Base-by-base conservation (phyloP, 2,113 vertebrate genomes). In the Nerophis ophidion region DNA sequence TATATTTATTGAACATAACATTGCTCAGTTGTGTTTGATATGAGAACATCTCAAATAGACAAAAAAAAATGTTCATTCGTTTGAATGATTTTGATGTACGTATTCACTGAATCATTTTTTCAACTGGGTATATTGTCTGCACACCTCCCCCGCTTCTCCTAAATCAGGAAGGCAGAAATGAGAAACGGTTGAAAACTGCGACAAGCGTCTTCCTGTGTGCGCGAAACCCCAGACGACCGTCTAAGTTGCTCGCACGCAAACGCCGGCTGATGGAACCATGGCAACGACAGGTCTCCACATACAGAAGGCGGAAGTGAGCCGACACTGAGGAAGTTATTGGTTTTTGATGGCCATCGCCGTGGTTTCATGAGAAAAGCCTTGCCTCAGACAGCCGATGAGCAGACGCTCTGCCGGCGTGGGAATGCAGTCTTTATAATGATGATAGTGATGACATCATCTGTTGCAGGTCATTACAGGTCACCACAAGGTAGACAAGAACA, bases 251-350 rank as follows among this genome's bases (percentile, higher is more conserved):
- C 84, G 90, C 92, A 92, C 92, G 92, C 92, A 89, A 91, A 85
- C 54, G 70, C 76, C 12, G 46, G 64, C 69, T 51, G 61, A 44
- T 26, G 80, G 82, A 83, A 62, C 85, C 72, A 69, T 89, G 66
- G 56, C 79, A 76, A 80, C 72, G 57, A 81, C 81, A 88, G 81
- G 84, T 81, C 79, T 73, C 68, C 88, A 81, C 57, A 83, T 69
- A 45, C 82, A 81, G 78, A 94, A 94, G 89, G 84, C 91, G 87
- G 94, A 93, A 95, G 93, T 88, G 83, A 84, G 84, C 60, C 59
- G 46, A 48, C 52, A 40, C 89, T 84, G 87, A 89, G 93, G 94
- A 95, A 97, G 92, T 93, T 74, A 56, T 90, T 64, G 75, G 86
- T 79, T 86, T 87, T 91, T 88, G 74, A 90, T 92, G 92, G 89